A percentile compares a stretch with the other conserved stretches of the same genome.
These are phyloP conservation scores for Spilarctia lutea DNA, from an alignment of 2,888 invertebrate genomes.

Conservation along the genomic window DNA sequence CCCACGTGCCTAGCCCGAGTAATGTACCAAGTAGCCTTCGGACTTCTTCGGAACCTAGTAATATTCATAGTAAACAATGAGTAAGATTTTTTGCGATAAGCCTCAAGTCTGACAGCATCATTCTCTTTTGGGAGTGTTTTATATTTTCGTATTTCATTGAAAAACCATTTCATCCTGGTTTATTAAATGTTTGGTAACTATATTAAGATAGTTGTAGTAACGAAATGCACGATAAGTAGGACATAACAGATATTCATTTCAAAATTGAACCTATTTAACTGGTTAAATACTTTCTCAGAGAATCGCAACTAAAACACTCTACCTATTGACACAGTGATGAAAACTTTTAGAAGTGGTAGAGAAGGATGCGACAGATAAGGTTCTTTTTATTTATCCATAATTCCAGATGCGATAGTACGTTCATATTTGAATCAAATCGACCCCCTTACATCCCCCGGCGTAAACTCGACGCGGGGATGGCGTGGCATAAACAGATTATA, in stretches of 20 bases:
- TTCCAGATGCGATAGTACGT: slow-evolving; percentile 19
- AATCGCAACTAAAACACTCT: background rate
- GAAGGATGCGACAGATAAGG: background rate
- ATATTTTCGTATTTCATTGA: background rate
- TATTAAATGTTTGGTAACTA: background rate
- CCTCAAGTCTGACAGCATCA: background rate
- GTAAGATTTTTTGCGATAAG: slow-evolving; percentile 29
- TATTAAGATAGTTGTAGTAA: background rate
- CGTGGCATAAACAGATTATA: slow-evolving; percentile 70
- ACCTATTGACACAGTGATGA: background rate
- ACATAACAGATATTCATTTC: too few species aligned
- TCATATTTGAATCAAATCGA: slow-evolving; percentile 36
- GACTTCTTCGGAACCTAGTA: slow-evolving; percentile 43
- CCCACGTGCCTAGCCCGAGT: slow-evolving; percentile 61
- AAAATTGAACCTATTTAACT: background rate
- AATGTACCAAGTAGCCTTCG: slow-evolving; percentile 52
- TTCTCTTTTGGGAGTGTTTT: background rate
- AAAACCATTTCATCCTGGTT: background rate
- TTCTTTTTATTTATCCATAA: background rate
- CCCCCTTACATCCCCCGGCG: slow-evolving; percentile 45
- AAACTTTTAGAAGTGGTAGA: background rate
- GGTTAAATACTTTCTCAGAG: background rate
- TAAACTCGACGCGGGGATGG: slow-evolving; percentile 43
- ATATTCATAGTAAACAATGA: slow-evolving; percentile 55
- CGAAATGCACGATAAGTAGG: background rate